Conservation (phyloP, 2,888 invertebrate genomes). For the Apamea anceps region DNA sequence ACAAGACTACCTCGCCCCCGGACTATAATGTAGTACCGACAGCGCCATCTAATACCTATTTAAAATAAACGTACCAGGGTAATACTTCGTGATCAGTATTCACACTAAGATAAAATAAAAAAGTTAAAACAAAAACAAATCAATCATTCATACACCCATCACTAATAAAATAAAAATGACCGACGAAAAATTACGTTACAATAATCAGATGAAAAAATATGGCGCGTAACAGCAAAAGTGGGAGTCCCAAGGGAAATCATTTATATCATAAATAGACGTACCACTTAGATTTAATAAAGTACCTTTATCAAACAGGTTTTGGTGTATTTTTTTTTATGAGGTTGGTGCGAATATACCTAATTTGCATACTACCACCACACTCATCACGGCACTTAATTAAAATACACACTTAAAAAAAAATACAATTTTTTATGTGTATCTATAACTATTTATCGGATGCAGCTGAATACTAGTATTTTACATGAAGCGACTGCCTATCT, state of each 20-base stretch:
- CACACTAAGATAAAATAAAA: neutral
- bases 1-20: neutral
- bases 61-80: neutral
- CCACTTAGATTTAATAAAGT: constrained; percentile 38
- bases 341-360: neutral
- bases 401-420: too few relatives aligned
- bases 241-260: constrained; percentile 36
- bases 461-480: too few relatives aligned
- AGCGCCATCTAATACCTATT: neutral
- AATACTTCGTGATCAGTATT: neutral
- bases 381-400: neutral
- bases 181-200: constrained; percentile 8
- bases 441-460: too few relatives aligned
- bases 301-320: constrained; percentile 20
- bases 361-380: neutral
- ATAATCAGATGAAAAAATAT: constrained; percentile 36
- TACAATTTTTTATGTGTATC: too few relatives aligned
- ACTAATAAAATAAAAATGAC: constrained; percentile 28
- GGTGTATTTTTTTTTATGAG: neutral
- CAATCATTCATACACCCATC: neutral
- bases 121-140: constrained; percentile 1
- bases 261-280: constrained; percentile 18
- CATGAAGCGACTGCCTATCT: too few relatives aligned
- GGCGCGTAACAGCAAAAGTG: constrained; percentile 24
- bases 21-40: neutral